These are phyloP conservation scores for Spialia ferax DNA, from an alignment of 2,888 invertebrate species.

Conservation along the genomic window DNA sequence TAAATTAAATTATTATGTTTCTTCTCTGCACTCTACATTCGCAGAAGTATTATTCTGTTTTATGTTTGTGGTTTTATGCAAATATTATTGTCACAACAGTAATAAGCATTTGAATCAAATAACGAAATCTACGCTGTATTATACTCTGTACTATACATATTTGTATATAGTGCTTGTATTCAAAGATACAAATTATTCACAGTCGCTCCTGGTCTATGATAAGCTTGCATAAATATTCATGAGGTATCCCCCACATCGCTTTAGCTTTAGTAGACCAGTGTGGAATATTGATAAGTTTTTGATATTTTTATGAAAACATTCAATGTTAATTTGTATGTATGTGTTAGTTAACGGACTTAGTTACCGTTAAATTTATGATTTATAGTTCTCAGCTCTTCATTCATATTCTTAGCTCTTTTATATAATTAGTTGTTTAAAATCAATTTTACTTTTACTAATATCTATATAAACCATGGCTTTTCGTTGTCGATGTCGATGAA, in stretches of 20 bases:
- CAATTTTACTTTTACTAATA: too few relatives aligned
- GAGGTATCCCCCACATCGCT: slow-evolving; percentile 15
- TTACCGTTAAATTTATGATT: too few relatives aligned
- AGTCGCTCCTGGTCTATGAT: slow-evolving; percentile 14
- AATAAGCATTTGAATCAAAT: background rate
- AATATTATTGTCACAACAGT: background rate
- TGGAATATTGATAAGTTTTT: slow-evolving; percentile 14
- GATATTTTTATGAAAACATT: background rate
- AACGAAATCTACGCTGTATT: background rate
- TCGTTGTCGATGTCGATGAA: too few relatives aligned
- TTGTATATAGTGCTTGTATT: slow-evolving; percentile 4
- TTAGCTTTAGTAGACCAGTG: slow-evolving; percentile 6
- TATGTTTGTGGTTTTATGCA: background rate
- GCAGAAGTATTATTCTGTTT: background rate
- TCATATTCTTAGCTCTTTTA: too few relatives aligned
- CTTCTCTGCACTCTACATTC: background rate
- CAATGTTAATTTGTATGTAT: background rate
- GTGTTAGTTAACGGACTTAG: too few relatives aligned
- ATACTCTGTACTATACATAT: too few relatives aligned
- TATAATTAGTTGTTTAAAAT: too few relatives aligned
- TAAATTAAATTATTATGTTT: background rate
- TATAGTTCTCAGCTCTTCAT: too few relatives aligned
- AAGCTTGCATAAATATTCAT: slow-evolving; percentile 28
- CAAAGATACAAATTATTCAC: slow-evolving; percentile 14
- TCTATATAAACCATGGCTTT: too few relatives aligned